These are phyloP conservation scores for Bambusicola thoracicus DNA, from an alignment of 2,113 vertebrate species.

Conservation along the genomic window DNA sequence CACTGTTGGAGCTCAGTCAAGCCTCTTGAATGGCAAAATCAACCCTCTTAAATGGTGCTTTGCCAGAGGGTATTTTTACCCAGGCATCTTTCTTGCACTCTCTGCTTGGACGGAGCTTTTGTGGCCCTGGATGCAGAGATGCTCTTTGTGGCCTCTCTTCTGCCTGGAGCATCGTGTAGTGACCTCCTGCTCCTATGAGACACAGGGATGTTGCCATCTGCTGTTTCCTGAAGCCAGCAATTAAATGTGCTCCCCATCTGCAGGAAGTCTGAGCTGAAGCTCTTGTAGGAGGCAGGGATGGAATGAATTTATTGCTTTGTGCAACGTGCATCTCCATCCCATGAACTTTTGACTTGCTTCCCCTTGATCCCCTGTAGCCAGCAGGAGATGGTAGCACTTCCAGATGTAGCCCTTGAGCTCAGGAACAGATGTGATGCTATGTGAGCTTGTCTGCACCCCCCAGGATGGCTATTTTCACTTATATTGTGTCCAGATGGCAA, in stretches of 20 bases:
- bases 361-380: accelerated
- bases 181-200: not conserved
- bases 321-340: not conserved
- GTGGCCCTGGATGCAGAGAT: accelerated
- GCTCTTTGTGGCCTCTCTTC: accelerated
- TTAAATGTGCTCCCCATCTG: not conserved
- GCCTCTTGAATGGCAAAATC: not conserved
- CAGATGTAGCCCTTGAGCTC: not conserved
- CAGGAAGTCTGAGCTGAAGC: not conserved
- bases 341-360: slow-evolving; percentile 7
- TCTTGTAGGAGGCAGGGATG: not conserved
- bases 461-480: not conserved
- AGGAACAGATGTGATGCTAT: not conserved
- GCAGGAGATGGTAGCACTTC: not conserved
- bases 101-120: not conserved
- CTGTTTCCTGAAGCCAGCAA: not conserved
- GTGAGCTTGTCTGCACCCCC: not conserved
- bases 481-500: not conserved
- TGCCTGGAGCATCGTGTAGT: not conserved
- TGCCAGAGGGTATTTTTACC: not conserved
- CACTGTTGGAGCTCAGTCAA: not conserved
- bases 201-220: not conserved
- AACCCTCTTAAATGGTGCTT: not conserved
- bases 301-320: not conserved
- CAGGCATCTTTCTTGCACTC: accelerated